Conservation (phyloP, 1,140 invertebrate species). For the Drosophila insularis region DNA sequence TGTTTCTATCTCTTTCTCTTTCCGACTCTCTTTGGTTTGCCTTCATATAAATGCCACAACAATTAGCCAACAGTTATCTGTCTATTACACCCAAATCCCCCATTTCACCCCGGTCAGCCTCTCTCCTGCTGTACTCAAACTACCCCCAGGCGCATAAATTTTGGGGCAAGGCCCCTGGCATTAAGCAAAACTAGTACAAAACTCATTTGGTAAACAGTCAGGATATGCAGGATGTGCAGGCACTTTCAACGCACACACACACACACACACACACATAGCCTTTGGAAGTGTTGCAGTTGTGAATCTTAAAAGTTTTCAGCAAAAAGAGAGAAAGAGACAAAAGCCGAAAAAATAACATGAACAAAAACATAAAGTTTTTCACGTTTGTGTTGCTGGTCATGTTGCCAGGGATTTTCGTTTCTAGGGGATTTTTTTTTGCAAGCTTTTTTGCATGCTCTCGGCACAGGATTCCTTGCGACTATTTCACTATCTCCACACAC, state of each 20-base stretch:
- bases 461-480: constrained; percentile 8
- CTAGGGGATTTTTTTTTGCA: constrained; percentile 19
- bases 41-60: constrained; percentile 53
- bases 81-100: constrained; percentile 59
- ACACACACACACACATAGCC: background rate
- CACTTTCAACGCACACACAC: constrained; percentile 52
- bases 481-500: background rate
- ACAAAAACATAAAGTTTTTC: constrained; percentile 56
- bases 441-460: constrained; percentile 27
- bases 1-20: background rate
- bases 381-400: constrained; percentile 56
- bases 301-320: constrained; percentile 71
- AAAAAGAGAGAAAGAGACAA: background rate
- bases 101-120: background rate
- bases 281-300: constrained; percentile 70
- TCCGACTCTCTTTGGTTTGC: background rate
- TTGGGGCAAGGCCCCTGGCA: constrained; percentile 46
- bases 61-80: constrained; percentile 76
- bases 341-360: constrained; percentile 7
- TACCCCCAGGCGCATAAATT: constrained; percentile 40
- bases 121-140: background rate
- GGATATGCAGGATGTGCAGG: constrained; percentile 67
- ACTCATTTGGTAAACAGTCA: constrained; percentile 74
- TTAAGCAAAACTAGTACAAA: constrained; percentile 70
- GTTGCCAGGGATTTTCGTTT: constrained; percentile 52